These are phyloP conservation scores for Caligus rogercresseyi DNA, from an alignment of 1,140 invertebrate genomes.

Conservation along the genomic window DNA sequence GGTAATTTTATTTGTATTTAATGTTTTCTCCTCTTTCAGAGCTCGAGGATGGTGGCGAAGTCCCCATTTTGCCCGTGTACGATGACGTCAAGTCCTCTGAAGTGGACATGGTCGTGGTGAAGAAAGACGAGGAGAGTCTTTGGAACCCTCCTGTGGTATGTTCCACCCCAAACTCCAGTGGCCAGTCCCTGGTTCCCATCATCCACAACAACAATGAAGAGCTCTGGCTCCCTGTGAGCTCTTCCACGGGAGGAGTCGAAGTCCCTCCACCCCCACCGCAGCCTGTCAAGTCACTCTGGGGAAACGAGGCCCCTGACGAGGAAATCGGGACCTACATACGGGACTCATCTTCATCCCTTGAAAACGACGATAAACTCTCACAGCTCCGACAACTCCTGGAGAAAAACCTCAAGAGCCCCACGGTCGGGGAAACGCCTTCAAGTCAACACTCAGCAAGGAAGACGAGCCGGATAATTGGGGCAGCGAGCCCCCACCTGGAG, in stretches of 20 bases:
- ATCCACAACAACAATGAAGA: neutral
- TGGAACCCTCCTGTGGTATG: neutral
- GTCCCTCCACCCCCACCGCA: neutral
- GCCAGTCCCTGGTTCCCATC: neutral
- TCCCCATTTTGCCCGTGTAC: neutral
- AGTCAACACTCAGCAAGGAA: constrained; percentile 5
- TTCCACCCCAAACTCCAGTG: neutral
- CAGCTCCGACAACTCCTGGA: constrained; percentile 49
- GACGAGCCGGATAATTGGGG: neutral
- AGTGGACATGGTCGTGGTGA: constrained; percentile 7
- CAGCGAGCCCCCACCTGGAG: neutral
- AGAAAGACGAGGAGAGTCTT: constrained; percentile 17
- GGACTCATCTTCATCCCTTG: neutral
- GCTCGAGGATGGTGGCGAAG: neutral
- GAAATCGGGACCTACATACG: constrained; percentile 1
- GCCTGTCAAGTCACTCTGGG: constrained; percentile 3
- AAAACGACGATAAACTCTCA: constrained; percentile 40
- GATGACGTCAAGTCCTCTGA: neutral
- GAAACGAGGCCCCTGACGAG: neutral
- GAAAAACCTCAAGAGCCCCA: constrained; percentile 36
- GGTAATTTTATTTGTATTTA: neutral
- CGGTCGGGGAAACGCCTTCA: constrained; percentile 6
- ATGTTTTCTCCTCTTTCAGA: neutral
- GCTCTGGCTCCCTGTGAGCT: neutral
- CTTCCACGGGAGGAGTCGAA: neutral